Base-by-base conservation (phyloP, 2,113 vertebrate species). In the Zosterops borbonicus region DNA sequence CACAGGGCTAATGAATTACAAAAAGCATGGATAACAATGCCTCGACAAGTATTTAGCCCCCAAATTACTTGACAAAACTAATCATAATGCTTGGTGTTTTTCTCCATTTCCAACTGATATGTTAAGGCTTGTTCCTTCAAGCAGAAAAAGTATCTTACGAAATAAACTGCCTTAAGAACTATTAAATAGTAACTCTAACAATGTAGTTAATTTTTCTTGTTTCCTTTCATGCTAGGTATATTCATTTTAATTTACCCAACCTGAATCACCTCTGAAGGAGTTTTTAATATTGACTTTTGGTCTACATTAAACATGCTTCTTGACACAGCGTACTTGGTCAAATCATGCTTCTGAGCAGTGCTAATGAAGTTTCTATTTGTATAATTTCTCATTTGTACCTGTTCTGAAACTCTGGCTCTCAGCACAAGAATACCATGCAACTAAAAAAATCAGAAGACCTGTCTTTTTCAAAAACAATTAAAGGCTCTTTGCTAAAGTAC, bases 221-320 rank as follows among this genome's bases (percentile, higher is more conserved):
- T 92, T 79, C 62, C 18, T 96, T 93, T 94, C 63, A 90, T 42
- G 73, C 46, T 65, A 69, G 8, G 33, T 59, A 8, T 39, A 87
- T 27, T 56, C 5, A 79, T 58, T 91, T 83, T 76, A 52, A 87
- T 39, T 73, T 63, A 62, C 11, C 16, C 29, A 83, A 44, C 11
- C 63, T 55, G 77, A 67, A 79, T 63, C 58, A 90, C 25, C 67
- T 89, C 59, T 27, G 28, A 89, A 76, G 35, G 35, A 74, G 68
- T 77, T 94, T 65, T 80, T 62, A 71, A 82, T 79, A 92, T 44
- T 87, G 78, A 74, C 58, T 92, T 44, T 93, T 94, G 55, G 19
- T 76, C 50, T 86, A 90, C 53, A 63, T 70, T 78, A 90, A 95
- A 90, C 14, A 47, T 4, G 12, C 22, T 89, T 74, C 85, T 91